Evolutionary conservation across 2,797 vertebrate species (phyloP).

Genomic region (Parambassis ranga): DNA sequence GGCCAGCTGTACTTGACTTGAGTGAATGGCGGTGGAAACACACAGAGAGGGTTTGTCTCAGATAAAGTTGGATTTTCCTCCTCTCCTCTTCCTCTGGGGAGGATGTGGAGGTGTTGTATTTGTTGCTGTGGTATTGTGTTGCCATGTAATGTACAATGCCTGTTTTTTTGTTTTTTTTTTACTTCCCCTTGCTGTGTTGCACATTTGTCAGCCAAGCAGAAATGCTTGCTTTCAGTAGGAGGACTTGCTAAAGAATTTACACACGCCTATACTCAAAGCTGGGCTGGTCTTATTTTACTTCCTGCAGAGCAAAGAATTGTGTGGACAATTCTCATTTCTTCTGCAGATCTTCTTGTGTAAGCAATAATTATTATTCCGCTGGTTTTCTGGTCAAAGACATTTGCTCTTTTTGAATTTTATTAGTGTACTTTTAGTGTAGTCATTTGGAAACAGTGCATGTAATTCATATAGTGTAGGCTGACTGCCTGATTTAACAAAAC

Average conservation of each 20-base stretch:
- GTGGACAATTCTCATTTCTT: too few relatives aligned
- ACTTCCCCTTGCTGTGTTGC: background rate
- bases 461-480: too few relatives aligned
- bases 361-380: too few relatives aligned
- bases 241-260: slow-evolving; percentile 31
- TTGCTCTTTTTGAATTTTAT: too few relatives aligned
- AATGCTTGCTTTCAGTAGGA: slow-evolving; percentile 36
- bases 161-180: background rate
- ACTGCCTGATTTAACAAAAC: too few relatives aligned
- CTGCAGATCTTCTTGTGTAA: too few relatives aligned
- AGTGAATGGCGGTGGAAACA: slow-evolving; percentile 12
- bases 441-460: too few relatives aligned
- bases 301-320: too few relatives aligned
- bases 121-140: slow-evolving; percentile 31
- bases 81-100: slow-evolving; percentile 16
- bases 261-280: too few relatives aligned
- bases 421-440: too few relatives aligned
- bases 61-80: slow-evolving; percentile 16
- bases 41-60: slow-evolving; percentile 1
- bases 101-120: slow-evolving; percentile 18
- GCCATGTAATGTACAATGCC: slow-evolving; percentile 10
- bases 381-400: too few relatives aligned
- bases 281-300: too few relatives aligned
- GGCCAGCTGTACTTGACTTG: background rate
- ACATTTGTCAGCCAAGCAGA: slow-evolving; percentile 53